Percentiles rank a stretch among this genome's conserved stretches.
Evolutionary conservation across 2,113 vertebrate genomes (phyloP).

Genomic region (Mionectes macconnelli): DNA sequence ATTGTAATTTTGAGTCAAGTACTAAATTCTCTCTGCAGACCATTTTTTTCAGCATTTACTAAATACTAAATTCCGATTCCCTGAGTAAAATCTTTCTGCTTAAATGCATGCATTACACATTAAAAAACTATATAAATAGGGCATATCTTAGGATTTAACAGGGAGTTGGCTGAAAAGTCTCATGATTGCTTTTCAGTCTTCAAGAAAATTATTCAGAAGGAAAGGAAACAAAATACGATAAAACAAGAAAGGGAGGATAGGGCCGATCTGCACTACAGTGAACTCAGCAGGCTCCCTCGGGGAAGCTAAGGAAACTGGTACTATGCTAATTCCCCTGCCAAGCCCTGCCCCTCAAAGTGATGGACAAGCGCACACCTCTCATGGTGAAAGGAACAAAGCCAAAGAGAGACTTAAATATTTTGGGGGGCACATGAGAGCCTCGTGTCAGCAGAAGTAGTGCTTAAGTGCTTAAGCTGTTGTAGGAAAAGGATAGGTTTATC

Average conservation of each 20-base stretch:
- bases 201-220: slow-evolving; percentile 64
- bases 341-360: neutral
- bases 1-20: neutral
- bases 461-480: neutral
- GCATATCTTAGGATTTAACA: slow-evolving; percentile 57
- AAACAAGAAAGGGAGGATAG: slow-evolving; percentile 31
- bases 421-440: neutral
- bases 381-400: neutral
- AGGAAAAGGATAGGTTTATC: neutral
- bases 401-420: neutral
- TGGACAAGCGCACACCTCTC: neutral
- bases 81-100: neutral
- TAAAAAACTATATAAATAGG: neutral
- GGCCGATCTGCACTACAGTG: neutral
- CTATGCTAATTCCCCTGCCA: neutral
- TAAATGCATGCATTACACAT: neutral
- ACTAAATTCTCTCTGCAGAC: slow-evolving; percentile 15
- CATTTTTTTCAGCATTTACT: slow-evolving; percentile 41
- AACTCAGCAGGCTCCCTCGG: slow-evolving; percentile 25
- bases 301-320: slow-evolving; percentile 11
- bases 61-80: slow-evolving; percentile 22
- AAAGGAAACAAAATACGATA: slow-evolving; percentile 53
- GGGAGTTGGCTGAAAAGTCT: slow-evolving; percentile 39
- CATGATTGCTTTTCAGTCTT: slow-evolving; percentile 64
- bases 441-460: neutral